Base-by-base conservation (phyloP, 2,888 invertebrate species). In the Polyommatus icarus region DNA sequence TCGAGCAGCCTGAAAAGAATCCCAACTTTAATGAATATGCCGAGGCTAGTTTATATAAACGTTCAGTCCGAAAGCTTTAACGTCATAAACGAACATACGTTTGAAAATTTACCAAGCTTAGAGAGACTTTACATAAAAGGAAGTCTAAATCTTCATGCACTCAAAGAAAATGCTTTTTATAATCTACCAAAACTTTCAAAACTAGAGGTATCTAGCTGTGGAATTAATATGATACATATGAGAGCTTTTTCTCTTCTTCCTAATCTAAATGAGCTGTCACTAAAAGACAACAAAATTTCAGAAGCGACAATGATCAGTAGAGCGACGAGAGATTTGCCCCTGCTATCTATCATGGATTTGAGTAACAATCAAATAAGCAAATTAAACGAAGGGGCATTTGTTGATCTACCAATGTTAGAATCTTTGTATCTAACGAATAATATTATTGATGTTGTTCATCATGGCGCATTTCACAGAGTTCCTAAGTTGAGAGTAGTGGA, bases 291-390 rank as follows among this genome's bases (percentile, higher is more conserved):
- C 85, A 95, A 95, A 82, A 95, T 98, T 81, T 93, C 95, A 12
- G 98, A 98, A 86, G 97, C 97, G 15, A 95, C 96, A n/a, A 96
- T 97, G 95, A 95, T 98, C 12, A 98, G 98, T 4, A 95, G 97
- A 82, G 96, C 96, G 15, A 95, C 96, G 18, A 95, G 97, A 86
- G 98, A 97, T 84, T 91, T 98, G 76, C 96, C 96, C n/a, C 95
- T 95, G 79, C 88, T 98, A 50, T 95, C 96, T 76, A 94, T 95
- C 40, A 88, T 98, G 54, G 95, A 96, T 79, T 89, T 98, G 18
- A 97, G 97, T 84, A 89, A 95, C 78, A 98, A 98, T 86, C 90
- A 94, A 46, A 96, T 98, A 77, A 96, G 95, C 79, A 95, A 96
- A 81, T 90, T 98, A 57, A 95, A 94, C 57, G 97, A 97, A 90